Evolutionary conservation across 2,888 invertebrate species (phyloP).

Genomic region (Tetragonisca angustula): DNA sequence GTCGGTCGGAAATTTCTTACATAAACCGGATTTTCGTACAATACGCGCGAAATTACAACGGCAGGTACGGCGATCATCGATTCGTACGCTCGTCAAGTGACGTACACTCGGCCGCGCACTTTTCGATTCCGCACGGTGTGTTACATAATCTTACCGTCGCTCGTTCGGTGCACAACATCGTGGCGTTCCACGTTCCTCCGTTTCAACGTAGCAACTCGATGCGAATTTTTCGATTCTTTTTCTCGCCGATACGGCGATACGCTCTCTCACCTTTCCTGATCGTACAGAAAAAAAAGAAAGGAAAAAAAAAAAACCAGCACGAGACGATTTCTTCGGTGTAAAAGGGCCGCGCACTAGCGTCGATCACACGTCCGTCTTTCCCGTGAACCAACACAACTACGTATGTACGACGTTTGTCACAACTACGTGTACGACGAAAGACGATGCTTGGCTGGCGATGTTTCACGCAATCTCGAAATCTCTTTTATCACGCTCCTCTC

Average conservation of each 20-base stretch:
- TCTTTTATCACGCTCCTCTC: neutral
- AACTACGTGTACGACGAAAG: neutral
- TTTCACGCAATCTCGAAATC: slow-evolving; percentile 1
- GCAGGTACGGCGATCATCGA: neutral
- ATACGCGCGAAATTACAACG: neutral
- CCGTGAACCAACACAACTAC: slow-evolving; percentile 32
- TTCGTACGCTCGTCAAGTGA: no score
- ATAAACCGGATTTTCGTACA: neutral
- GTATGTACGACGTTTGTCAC: slow-evolving; percentile 3
- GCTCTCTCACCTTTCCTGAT: slow-evolving; percentile 46
- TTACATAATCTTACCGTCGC: slow-evolving; percentile 6
- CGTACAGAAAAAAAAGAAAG: neutral
- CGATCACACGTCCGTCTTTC: slow-evolving; percentile 52
- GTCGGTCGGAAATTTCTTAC: neutral
- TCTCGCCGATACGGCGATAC: neutral
- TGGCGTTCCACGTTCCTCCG: neutral
- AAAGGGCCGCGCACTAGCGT: slow-evolving; percentile 54
- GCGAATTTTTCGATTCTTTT: neutral
- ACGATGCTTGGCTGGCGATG: neutral
- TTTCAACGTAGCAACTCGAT: neutral
- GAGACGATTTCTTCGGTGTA: slow-evolving; percentile 49
- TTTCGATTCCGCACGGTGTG: slow-evolving; percentile 2
- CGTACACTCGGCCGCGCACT: neutral
- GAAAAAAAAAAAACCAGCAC: neutral
- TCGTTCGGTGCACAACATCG: neutral